These are phyloP conservation scores for Hypotaenidia okinawae DNA, from an alignment of 2,797 vertebrate species.

Conservation along the genomic window DNA sequence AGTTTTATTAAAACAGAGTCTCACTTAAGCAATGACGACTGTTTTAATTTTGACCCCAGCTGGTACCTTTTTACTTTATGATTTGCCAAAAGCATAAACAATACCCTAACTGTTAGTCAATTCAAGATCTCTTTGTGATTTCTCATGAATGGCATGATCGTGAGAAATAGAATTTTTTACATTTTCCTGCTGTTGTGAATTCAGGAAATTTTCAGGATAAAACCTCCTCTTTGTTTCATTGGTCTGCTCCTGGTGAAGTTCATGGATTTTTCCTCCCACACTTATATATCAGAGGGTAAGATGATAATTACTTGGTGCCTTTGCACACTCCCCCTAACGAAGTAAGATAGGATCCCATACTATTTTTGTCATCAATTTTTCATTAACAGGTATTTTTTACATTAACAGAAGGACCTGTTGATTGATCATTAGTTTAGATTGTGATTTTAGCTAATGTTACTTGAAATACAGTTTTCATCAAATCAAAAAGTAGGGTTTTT, in stretches of 20 bases:
- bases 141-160: background rate
- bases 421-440: background rate
- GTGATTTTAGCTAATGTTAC: background rate
- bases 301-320: background rate
- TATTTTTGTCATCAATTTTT: background rate
- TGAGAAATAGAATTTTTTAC: background rate
- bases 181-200: background rate
- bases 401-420: background rate
- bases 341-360: background rate
- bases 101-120: background rate
- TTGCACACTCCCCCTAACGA: background rate
- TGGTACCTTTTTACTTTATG: background rate
- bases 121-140: background rate
- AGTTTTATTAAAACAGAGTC: background rate
- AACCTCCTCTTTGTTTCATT: background rate
- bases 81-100: background rate
- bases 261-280: background rate
- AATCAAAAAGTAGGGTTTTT: background rate
- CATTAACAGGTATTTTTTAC: background rate
- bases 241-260: accelerated
- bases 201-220: background rate
- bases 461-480: background rate
- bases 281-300: background rate
- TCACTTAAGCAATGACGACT: background rate
- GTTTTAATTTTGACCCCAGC: background rate